Evolutionary conservation across 23 tunicate genomes (phyloP).

Genomic region (Ascidia mentula): DNA sequence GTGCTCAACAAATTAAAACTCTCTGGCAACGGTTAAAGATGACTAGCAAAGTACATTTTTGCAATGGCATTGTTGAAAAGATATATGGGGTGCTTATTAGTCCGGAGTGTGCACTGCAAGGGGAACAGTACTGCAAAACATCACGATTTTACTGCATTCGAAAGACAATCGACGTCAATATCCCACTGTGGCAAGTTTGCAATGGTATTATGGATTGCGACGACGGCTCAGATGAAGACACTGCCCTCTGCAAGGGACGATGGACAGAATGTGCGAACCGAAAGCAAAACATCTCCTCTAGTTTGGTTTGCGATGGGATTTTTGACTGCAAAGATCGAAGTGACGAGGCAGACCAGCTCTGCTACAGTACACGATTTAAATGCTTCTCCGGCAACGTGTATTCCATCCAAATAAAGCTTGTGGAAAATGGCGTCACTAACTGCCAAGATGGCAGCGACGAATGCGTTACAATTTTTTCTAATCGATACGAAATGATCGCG

Average conservation of each 20-base stretch:
- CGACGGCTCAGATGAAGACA: background rate
- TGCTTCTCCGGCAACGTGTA: background rate
- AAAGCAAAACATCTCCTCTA: background rate
- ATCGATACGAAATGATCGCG: conserved; percentile 15
- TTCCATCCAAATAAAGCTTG: background rate
- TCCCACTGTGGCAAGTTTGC: too few relatives aligned
- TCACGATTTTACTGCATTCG: background rate
- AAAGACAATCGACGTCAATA: too few relatives aligned
- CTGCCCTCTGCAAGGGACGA: background rate
- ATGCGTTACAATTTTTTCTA: background rate
- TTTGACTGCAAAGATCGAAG: background rate
- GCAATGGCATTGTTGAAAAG: background rate
- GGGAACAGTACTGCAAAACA: background rate
- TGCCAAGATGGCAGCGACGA: conserved; percentile 34
- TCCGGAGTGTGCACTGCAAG: background rate
- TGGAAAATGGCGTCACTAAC: conserved; percentile 10
- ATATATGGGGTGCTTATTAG: background rate
- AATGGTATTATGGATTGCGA: background rate
- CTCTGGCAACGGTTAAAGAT: background rate
- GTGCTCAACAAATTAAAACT: background rate
- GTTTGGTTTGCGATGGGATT: background rate
- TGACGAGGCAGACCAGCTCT: background rate
- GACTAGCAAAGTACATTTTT: background rate
- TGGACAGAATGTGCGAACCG: background rate
- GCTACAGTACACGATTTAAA: background rate